These are phyloP conservation scores for Nibea coibor DNA, from an alignment of 2,113 vertebrate species.

Conservation along the genomic window DNA sequence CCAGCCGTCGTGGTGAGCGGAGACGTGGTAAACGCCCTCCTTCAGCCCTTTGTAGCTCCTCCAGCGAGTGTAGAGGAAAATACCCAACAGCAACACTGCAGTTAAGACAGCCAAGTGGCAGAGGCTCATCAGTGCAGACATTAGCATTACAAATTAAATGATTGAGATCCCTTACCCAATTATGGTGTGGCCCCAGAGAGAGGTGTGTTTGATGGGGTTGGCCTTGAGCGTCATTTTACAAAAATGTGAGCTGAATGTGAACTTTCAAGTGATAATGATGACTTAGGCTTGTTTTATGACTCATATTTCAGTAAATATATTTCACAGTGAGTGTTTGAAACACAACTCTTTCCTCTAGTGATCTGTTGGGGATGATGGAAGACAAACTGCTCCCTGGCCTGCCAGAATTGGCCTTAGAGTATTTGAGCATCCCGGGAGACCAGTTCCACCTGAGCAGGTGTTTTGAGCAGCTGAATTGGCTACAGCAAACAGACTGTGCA, in stretches of 20 bases:
- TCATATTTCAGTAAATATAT: background rate
- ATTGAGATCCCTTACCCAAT: conserved; percentile 48
- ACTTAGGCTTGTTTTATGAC: background rate
- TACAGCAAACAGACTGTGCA: no score
- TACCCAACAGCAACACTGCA: conserved; percentile 85
- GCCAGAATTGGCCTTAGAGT: background rate
- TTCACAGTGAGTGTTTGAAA: background rate
- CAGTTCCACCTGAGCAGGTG: background rate
- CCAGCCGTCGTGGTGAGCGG: conserved; percentile 85
- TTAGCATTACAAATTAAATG: conserved; percentile 34
- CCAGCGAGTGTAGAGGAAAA: conserved; percentile 87
- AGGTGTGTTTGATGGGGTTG: conserved; percentile 21
- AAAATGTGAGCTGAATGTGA: conserved; percentile 15
- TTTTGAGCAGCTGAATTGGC: background rate
- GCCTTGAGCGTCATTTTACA: conserved; percentile 36
- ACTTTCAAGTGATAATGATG: conserved; percentile 4
- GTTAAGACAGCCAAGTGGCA: conserved; percentile 1
- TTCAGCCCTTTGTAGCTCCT: conserved; percentile 83
- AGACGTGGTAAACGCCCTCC: conserved; percentile 82
- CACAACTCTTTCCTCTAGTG: background rate
- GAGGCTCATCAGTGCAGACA: conserved; percentile 3
- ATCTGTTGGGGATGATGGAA: background rate
- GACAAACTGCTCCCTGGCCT: background rate
- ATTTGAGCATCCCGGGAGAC: background rate
- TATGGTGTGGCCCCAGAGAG: conserved; percentile 20